A percentile compares a stretch with the other conserved stretches of the same genome.
phyloP scores from a whole-genome alignment of 2,888 invertebrate species.

The Dyspetes luteomarginatus region DNA sequence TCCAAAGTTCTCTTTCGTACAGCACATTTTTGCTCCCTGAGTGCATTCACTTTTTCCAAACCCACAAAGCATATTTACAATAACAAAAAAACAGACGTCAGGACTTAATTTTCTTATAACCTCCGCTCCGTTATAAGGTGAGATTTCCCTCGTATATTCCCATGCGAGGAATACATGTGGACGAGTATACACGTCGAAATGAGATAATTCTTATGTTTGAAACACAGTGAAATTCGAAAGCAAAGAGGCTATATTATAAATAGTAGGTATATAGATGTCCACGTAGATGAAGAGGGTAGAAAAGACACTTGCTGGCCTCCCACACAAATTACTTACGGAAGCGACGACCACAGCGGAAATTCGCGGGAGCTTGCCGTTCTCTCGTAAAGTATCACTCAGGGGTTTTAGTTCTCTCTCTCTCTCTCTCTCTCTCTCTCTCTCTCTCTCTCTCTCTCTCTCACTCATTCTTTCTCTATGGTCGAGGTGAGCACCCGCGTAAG shows the following conservation, averaged over 20 bases:
- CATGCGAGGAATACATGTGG: slow-evolving; percentile 13
- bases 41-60: no score
- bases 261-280: neutral
- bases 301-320: slow-evolving; percentile 75
- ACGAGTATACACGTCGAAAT: slow-evolving; percentile 5
- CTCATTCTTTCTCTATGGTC: slow-evolving; percentile 39
- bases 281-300: slow-evolving; percentile 47
- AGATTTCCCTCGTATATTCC: neutral
- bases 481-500: neutral
- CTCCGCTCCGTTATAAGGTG: no score
- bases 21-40: no score
- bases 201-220: slow-evolving; percentile 6
- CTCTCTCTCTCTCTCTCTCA: slow-evolving; percentile 69
- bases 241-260: neutral
- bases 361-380: slow-evolving; percentile 64
- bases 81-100: no score
- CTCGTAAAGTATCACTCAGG: slow-evolving; percentile 76
- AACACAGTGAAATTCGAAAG: no score
- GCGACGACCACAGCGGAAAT: slow-evolving; percentile 48
- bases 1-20: no score
- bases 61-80: no score
- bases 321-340: slow-evolving; percentile 78
- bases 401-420: slow-evolving; percentile 76
- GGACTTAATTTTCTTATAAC: no score
- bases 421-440: slow-evolving; percentile 31